Evolutionary conservation across 2,113 vertebrate species (phyloP).

Genomic region (Charina bottae): DNA sequence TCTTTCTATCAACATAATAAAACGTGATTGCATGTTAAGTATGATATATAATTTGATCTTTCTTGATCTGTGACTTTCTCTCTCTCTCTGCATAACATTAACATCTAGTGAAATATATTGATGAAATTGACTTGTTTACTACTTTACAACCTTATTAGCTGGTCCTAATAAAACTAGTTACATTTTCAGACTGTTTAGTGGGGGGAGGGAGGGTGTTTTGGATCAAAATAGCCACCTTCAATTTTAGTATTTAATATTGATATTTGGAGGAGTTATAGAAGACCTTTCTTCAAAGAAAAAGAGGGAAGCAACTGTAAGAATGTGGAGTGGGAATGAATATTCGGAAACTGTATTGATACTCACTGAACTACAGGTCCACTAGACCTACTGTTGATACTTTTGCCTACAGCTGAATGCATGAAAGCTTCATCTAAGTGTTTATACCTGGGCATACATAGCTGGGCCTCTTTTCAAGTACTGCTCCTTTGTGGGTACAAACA

Average conservation of each 20-base stretch:
- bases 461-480: background rate
- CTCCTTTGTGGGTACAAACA: background rate
- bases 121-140: background rate
- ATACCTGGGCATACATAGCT: background rate
- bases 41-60: background rate
- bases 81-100: background rate
- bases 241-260: background rate
- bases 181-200: background rate
- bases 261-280: background rate
- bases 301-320: background rate
- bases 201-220: background rate
- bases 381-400: background rate
- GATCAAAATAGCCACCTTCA: background rate
- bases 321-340: background rate
- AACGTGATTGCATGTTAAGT: background rate
- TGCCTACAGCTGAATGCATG: background rate
- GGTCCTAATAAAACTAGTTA: background rate
- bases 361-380: background rate
- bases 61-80: background rate
- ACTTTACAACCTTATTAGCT: background rate
- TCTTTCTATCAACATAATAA: background rate
- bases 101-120: background rate
- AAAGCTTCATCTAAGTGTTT: background rate
- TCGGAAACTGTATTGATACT: background rate
- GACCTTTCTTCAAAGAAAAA: background rate